Conservation (phyloP, 2,797 vertebrate genomes). For the Sciurus vulgaris region DNA sequence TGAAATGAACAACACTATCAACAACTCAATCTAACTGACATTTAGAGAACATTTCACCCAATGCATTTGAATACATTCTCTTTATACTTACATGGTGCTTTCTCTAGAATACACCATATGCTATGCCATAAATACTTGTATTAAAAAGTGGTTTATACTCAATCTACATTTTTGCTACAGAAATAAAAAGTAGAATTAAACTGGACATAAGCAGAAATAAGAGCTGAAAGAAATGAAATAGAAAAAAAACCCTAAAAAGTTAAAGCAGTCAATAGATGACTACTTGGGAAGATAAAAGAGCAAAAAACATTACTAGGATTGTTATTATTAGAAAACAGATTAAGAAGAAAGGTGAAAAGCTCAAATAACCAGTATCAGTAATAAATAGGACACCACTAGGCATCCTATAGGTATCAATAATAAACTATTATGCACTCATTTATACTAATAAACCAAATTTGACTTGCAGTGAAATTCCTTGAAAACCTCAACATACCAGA, state of each 20-base stretch:
- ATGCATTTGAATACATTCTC: neutral
- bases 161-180: neutral
- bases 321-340: slow-evolving; percentile 13
- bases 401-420: neutral
- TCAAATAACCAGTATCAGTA: neutral
- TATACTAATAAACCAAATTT: neutral
- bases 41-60: neutral
- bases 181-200: neutral
- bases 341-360: neutral
- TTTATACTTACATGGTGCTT: neutral
- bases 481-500: neutral
- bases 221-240: neutral
- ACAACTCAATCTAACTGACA: neutral
- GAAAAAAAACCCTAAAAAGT: neutral
- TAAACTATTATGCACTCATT: neutral
- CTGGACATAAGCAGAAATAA: neutral
- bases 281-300: neutral
- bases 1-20: neutral
- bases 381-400: neutral
- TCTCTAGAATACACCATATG: neutral
- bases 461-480: neutral
- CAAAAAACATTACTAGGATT: neutral
- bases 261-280: neutral
- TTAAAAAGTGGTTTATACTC: neutral
- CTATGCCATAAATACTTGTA: neutral